Base-by-base conservation (phyloP, 2,113 vertebrate species). In the Silurus meridionalis region DNA sequence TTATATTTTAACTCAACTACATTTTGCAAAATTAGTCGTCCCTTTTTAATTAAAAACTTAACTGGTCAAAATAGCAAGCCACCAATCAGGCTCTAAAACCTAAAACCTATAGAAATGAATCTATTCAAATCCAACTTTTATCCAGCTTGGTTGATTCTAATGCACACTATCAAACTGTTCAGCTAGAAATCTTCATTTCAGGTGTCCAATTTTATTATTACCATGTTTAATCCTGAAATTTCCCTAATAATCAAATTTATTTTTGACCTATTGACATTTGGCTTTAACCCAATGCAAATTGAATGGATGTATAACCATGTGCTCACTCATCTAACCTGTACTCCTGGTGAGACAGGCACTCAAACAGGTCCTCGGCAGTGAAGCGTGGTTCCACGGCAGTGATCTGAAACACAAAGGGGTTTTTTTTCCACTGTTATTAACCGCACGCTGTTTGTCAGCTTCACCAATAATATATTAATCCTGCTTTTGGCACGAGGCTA, bases 261-360 rank as follows among this genome's bases (percentile, higher is more conserved):
- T 37, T 37, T 37, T 37, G 37, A 37, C 37, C 37, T 3, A 37
- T 37, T 37, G 37, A 37, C 2, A 9, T 25, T 11, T 66, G 63
- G 63, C 9, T 66, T 66, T 9, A 66, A 66, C 60, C 60, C 19
- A 61, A 21, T 67, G 10, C 25, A 67, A 67, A 13, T 67, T 11
- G n/a, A 67, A 67, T 28, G n/a, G 60, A 28, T 7, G 14, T 50
- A 6, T 28, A 15, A 60, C 25, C 23, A 14, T 80, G 57, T 61
- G 14, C 4, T 52, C 14, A 37, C 8, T 74, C 11, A 60, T 83
- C 84, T 82, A 28, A 98, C 98, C 97, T 94, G 90, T 97, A 98
- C 0, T 94, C 90, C 58, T 94, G 92, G 19, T 97, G 96, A 79
- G 96, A 96, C 89, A 97, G 93, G 90, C 97, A 98, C 6, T 95